Evolutionary conservation across 2,113 vertebrate species (phyloP).

Genomic region (Ivindomyrus marchei): DNA sequence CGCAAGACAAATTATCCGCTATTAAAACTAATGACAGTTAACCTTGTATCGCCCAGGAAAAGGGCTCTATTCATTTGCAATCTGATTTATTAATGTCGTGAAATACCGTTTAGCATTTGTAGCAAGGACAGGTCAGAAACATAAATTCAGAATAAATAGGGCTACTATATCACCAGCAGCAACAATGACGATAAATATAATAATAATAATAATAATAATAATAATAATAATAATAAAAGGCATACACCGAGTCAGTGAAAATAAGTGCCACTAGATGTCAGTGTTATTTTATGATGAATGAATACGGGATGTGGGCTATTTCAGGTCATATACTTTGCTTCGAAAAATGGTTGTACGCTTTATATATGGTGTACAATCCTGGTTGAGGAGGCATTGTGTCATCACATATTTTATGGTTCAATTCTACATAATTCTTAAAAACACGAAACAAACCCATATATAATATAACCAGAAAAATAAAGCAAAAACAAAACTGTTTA

Average conservation of each 20-base stretch:
- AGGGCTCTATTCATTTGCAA: not conserved
- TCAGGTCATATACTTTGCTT: not conserved
- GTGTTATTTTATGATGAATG: conserved; percentile 3
- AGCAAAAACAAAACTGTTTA: not conserved
- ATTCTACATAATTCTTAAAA: not conserved
- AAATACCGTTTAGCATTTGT: not conserved
- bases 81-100: not conserved
- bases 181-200: not conserved
- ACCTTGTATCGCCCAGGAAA: not conserved
- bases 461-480: not conserved
- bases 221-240: not conserved
- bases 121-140: not conserved
- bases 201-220: not conserved
- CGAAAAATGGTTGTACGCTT: not conserved
- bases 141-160: not conserved
- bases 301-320: not conserved
- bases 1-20: not conserved
- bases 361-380: not conserved
- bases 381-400: not conserved
- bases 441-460: not conserved
- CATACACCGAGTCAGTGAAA: not conserved
- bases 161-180: not conserved
- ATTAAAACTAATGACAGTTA: not conserved
- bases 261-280: conserved; percentile 11
- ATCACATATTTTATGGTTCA: not conserved